phyloP scores from a whole-genome alignment of 2,113 vertebrate species.

The Egretta garzetta region DNA sequence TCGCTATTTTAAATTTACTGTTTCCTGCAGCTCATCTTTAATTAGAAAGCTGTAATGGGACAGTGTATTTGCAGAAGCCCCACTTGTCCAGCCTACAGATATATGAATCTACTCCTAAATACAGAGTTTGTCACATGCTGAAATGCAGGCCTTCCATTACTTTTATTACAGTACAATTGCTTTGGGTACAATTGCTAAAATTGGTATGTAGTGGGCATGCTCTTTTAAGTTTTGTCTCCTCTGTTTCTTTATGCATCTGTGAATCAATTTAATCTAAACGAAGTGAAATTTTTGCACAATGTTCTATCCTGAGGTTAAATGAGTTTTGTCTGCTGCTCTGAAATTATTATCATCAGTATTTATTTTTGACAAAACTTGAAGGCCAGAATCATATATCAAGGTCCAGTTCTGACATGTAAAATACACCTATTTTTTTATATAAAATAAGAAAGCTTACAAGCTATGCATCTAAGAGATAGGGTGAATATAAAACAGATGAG shows the following conservation, averaged over 20 bases:
- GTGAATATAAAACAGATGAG: neutral
- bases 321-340: neutral
- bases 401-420: neutral
- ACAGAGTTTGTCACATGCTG: neutral
- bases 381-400: neutral
- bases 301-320: neutral
- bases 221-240: neutral
- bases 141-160: neutral
- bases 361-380: neutral
- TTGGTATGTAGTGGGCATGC: neutral
- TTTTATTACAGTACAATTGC: neutral
- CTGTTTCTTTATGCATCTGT: neutral
- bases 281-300: neutral
- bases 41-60: slow-evolving; percentile 22
- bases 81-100: neutral
- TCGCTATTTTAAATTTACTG: slow-evolving; percentile 29
- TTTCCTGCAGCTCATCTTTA: slow-evolving; percentile 58
- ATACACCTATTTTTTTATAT: neutral
- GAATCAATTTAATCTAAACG: neutral
- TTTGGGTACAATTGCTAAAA: neutral
- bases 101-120: neutral
- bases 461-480: neutral
- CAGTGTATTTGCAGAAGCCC: neutral
- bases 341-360: neutral
- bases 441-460: neutral